These are phyloP conservation scores for Mionectes olivaceus DNA, from an alignment of 2,797 vertebrate genomes.

Conservation along the genomic window DNA sequence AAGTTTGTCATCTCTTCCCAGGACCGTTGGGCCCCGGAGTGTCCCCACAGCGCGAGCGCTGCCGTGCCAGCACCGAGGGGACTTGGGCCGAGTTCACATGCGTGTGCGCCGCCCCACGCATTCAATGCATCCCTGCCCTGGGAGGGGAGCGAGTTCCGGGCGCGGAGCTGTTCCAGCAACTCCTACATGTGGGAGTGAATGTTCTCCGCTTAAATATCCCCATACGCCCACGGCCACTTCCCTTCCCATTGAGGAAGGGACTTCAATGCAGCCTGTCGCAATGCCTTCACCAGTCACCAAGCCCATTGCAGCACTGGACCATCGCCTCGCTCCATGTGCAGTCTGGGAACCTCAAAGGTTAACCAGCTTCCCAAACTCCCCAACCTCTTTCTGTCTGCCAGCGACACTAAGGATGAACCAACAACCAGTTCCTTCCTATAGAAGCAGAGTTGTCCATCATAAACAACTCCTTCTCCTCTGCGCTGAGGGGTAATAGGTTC, in stretches of 20 bases:
- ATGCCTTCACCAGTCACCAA: background rate
- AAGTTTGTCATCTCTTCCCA: background rate
- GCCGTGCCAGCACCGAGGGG: background rate
- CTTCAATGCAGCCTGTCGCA: background rate
- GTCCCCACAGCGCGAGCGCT: rapidly evolving
- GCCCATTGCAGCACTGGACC: background rate
- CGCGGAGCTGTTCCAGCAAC: background rate
- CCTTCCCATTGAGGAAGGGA: background rate
- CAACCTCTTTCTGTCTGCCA: background rate
- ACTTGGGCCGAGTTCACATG: background rate
- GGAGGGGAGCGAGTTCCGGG: constrained; percentile 18
- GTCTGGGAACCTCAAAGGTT: background rate
- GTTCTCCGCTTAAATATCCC: background rate
- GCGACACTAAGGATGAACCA: rapidly evolving
- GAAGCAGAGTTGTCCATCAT: background rate
- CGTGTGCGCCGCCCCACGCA: background rate
- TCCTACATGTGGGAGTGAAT: constrained; percentile 41
- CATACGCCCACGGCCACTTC: background rate
- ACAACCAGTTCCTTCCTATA: background rate
- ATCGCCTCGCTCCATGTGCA: rapidly evolving
- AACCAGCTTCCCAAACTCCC: background rate
- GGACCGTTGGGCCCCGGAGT: background rate
- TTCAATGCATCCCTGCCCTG: background rate
- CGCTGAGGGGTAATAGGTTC: background rate
- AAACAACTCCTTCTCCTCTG: background rate